Conservation (phyloP, 1,140 invertebrate genomes). For the Hycleus phaleratus region DNA sequence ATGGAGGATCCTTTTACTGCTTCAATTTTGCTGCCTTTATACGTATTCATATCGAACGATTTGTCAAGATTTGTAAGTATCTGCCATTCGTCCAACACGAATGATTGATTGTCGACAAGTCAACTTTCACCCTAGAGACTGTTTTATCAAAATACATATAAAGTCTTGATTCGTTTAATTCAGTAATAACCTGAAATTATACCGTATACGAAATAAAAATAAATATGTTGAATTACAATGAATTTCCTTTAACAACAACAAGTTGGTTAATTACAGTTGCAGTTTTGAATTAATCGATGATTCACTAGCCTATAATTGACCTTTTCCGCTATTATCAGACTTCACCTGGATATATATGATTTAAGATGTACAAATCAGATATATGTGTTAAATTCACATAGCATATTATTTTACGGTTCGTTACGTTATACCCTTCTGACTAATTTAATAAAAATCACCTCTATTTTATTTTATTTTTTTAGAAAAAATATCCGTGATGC, state of each 20-base stretch:
- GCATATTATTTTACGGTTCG: conserved; percentile 6
- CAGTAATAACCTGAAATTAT: conserved; percentile 29
- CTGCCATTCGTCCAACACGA: conserved; percentile 18
- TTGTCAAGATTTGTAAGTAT: conserved; percentile 37
- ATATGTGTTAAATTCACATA: neutral
- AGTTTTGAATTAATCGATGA: neutral
- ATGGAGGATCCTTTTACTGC: conserved; percentile 12
- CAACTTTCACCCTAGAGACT: conserved; percentile 28
- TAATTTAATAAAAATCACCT: neutral
- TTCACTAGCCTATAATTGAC: neutral
- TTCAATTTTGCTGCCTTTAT: conserved; percentile 17
- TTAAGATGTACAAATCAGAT: conserved; percentile 4
- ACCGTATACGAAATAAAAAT: no score
- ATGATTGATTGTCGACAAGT: conserved; percentile 33
- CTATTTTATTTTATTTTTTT: no score
- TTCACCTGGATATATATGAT: no score
- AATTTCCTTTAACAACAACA: no score
- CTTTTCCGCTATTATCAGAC: neutral
- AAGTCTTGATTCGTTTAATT: conserved; percentile 30
- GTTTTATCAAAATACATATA: conserved; percentile 33
- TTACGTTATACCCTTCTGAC: conserved; percentile 1
- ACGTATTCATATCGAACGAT: conserved; percentile 34
- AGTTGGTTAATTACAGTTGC: no score
- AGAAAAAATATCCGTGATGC: no score
- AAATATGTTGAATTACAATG: no score